A percentile compares a stretch with the other conserved stretches of the same genome.
phyloP scores from a whole-genome alignment of 2,113 vertebrate genomes.

The Hippolais icterina region DNA sequence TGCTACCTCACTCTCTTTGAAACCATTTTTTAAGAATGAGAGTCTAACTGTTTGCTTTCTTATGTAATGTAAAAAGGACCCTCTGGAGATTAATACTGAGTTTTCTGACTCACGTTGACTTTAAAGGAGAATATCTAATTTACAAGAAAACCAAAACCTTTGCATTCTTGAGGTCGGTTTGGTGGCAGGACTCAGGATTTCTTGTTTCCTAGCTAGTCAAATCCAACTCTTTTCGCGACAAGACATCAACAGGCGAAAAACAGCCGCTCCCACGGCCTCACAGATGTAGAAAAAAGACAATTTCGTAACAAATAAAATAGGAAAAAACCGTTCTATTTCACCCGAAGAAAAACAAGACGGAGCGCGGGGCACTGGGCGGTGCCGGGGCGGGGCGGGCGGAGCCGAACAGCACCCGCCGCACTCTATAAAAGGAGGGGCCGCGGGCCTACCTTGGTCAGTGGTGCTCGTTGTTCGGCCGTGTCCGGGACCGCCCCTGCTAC shows the following conservation, averaged over 20 bases:
- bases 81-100: not conserved
- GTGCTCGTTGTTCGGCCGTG: accelerated
- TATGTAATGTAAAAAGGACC: not conserved
- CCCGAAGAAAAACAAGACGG: constrained; percentile 51
- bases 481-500: not conserved
- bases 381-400: not conserved
- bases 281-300: not conserved
- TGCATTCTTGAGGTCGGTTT: accelerated
- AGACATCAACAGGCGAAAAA: not conserved
- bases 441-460: accelerated
- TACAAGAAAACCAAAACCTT: constrained; percentile 31
- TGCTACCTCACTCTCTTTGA: not conserved
- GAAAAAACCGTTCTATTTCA: constrained; percentile 1
- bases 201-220: not conserved
- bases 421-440: constrained; percentile 39
- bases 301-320: not conserved
- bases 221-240: not conserved
- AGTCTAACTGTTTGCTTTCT: not conserved
- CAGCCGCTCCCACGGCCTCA: not conserved
- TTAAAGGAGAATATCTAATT: not conserved
- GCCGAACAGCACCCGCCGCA: constrained; percentile 51
- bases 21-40: not conserved
- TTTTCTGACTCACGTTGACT: not conserved
- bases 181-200: not conserved
- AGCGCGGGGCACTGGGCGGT: not conserved